Percentiles rank a stretch among this genome's conserved stretches.
Conservation (phyloP, 2,797 vertebrate genomes). For the Leptoclinus maculatus region DNA sequence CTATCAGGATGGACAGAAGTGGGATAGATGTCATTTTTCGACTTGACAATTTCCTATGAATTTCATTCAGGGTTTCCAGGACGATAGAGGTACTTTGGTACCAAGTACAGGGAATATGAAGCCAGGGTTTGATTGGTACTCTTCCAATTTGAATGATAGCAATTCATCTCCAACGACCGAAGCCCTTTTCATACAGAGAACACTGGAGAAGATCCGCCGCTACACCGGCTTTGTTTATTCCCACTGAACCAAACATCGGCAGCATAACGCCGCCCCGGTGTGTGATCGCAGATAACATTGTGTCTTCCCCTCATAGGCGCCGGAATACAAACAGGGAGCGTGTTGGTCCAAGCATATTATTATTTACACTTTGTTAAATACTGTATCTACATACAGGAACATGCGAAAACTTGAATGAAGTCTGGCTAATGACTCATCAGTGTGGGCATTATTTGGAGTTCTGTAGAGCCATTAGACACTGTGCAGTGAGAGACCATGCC, state of each 20-base stretch:
- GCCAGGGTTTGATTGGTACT: neutral
- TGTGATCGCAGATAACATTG: neutral
- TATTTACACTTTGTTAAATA: neutral
- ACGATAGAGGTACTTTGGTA: neutral
- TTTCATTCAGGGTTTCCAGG: neutral
- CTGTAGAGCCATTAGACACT: neutral
- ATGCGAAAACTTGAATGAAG: neutral
- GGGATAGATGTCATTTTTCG: neutral
- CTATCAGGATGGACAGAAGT: too few relatives aligned
- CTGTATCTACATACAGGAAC: neutral
- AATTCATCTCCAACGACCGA: neutral
- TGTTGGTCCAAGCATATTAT: neutral
- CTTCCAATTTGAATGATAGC: neutral
- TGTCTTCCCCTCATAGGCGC: neutral
- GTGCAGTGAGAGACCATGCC: constrained; percentile 12
- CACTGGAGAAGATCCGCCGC: neutral
- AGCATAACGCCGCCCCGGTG: neutral
- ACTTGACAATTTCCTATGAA: neutral
- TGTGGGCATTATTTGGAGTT: constrained; percentile 9
- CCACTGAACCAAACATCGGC: too few relatives aligned
- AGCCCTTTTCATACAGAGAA: neutral
- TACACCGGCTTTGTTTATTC: too few relatives aligned
- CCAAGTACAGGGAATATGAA: neutral
- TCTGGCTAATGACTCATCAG: constrained; percentile 8
- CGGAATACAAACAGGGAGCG: neutral